A percentile compares a stretch with the other conserved stretches of the same genome.
phyloP scores from a whole-genome alignment of 2,888 invertebrate species.

The Chrysolina haemoptera region DNA sequence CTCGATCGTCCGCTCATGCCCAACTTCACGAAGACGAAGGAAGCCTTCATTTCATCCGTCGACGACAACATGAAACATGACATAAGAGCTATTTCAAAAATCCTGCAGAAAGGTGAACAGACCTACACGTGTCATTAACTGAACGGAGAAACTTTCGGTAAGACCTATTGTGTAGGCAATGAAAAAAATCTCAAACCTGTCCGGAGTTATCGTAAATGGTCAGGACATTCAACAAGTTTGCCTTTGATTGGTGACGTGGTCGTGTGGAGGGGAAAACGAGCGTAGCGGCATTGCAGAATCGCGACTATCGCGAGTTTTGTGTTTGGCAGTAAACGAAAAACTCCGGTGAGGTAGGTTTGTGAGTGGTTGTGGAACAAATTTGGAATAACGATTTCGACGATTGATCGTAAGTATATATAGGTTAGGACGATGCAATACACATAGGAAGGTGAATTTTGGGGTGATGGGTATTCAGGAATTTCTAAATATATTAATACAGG shows the following conservation, averaged over 20 bases:
- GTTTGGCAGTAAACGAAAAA: conserved; percentile 22
- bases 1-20: not conserved
- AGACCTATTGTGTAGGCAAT: conserved; percentile 23
- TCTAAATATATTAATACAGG: too few species aligned
- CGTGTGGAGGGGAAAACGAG: conserved; percentile 2
- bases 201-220: conserved; percentile 41
- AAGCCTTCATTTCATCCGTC: not conserved
- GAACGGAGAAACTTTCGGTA: not conserved
- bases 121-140: conserved; percentile 12
- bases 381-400: conserved; percentile 12
- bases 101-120: conserved; percentile 1
- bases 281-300: conserved; percentile 25
- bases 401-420: conserved; percentile 5
- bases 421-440: not conserved
- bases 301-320: not conserved
- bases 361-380: conserved; percentile 3
- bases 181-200: conserved; percentile 29
- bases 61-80: conserved; percentile 15
- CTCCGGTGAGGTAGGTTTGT: conserved; percentile 20
- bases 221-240: conserved; percentile 44
- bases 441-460: too few species aligned
- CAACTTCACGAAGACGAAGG: conserved; percentile 6
- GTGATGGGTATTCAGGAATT: too few species aligned
- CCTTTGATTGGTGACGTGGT: conserved; percentile 37
- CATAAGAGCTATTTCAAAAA: conserved; percentile 12